phyloP scores from a whole-genome alignment of 2,797 vertebrate genomes.

The Poliocrania exsul region DNA sequence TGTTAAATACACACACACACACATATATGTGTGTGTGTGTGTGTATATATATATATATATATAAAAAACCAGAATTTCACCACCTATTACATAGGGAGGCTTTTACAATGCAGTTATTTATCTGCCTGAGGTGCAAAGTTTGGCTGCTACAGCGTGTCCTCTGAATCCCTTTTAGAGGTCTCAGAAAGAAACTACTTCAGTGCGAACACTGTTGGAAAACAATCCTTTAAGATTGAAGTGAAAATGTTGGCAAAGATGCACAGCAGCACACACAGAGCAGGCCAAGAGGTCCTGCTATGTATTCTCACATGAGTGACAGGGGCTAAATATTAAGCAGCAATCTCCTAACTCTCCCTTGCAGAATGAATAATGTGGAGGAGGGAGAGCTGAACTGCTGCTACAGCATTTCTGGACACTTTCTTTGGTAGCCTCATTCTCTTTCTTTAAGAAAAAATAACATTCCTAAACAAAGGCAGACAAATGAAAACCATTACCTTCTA shows the following conservation, averaged over 20 bases:
- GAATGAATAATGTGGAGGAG: neutral
- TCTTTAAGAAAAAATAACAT: neutral
- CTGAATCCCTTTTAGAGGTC: neutral
- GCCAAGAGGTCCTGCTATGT: neutral
- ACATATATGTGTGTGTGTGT: neutral
- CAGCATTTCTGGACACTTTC: neutral
- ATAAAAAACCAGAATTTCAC: neutral
- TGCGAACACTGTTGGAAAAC: neutral
- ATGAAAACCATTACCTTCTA: neutral
- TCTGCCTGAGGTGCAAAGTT: neutral
- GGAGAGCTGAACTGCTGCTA: neutral
- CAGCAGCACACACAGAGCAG: neutral
- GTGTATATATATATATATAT: no score
- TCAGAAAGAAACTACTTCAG: neutral
- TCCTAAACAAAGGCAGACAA: neutral
- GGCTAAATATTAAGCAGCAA: constrained; percentile 34
- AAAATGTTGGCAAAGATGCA: neutral
- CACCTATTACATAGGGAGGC: neutral
- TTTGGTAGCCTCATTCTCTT: neutral
- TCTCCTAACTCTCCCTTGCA: constrained; percentile 13
- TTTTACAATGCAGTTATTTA: neutral
- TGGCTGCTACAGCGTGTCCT: neutral
- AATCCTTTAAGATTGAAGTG: neutral
- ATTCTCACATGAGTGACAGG: neutral
- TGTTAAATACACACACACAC: neutral